Percentiles rank a stretch among this genome's conserved stretches.
phyloP scores from a whole-genome alignment of 2,113 vertebrate species.

The Cranoglanis bouderius region DNA sequence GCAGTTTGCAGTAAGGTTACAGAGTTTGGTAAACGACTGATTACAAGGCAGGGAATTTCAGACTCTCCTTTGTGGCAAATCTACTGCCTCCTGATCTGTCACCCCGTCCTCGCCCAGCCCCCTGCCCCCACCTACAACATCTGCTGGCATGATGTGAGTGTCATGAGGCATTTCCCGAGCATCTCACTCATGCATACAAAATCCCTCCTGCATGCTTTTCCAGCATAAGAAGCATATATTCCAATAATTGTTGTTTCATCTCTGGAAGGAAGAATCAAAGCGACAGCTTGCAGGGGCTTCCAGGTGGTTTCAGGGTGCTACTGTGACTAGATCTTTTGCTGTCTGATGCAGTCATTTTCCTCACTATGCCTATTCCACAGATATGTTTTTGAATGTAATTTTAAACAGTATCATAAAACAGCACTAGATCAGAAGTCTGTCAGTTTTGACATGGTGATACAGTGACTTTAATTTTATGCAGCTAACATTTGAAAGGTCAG shows the following conservation, averaged over 20 bases:
- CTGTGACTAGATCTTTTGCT: background rate
- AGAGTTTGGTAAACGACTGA: background rate
- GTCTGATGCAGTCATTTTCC: background rate
- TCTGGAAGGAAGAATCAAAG: conserved; percentile 1
- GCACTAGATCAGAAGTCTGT: background rate
- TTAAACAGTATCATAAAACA: background rate
- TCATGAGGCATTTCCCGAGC: conserved; percentile 37
- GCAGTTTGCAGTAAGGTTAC: background rate
- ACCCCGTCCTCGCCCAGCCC: conserved; percentile 3
- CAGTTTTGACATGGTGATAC: background rate
- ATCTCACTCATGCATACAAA: conserved; percentile 36
- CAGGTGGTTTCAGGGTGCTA: background rate
- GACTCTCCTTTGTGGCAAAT: background rate
- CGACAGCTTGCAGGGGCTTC: conserved; percentile 10
- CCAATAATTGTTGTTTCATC: conserved; percentile 24
- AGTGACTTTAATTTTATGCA: background rate
- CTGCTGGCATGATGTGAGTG: conserved; percentile 26
- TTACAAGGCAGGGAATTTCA: background rate
- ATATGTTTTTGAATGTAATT: background rate
- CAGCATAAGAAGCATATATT: conserved; percentile 15
- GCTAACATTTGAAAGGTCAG: conserved; percentile 18
- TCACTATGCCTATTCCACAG: background rate
- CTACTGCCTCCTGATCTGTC: background rate
- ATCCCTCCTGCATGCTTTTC: conserved; percentile 6
- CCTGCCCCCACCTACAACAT: conserved; percentile 34